A percentile compares a stretch with the other conserved stretches of the same genome.
Evolutionary conservation across 2,888 invertebrate genomes (phyloP).

Genomic region (Lepidonotus clava): DNA sequence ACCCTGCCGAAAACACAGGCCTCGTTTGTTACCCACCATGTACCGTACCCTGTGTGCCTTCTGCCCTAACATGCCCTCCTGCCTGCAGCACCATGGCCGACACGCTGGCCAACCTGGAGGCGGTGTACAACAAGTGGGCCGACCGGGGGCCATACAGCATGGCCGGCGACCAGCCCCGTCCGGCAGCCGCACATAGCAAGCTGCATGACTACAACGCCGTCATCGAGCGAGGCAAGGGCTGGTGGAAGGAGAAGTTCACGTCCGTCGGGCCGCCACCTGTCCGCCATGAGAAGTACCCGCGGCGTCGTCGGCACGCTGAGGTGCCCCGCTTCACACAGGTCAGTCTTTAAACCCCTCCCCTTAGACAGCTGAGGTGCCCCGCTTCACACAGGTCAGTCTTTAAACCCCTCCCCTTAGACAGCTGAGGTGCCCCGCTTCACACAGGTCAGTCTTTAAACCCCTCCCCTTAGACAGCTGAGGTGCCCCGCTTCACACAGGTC

Average conservation of each 20-base stretch:
- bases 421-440: neutral
- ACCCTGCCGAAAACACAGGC: too few species aligned
- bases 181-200: neutral
- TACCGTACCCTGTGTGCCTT: too few species aligned
- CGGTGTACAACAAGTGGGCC: conserved; percentile 44
- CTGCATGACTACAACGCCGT: neutral
- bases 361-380: neutral
- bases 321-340: neutral
- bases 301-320: neutral
- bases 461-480: too few species aligned
- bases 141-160: neutral
- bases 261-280: conserved; percentile 2
- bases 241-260: conserved; percentile 6
- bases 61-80: too few species aligned
- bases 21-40: too few species aligned
- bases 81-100: conserved; percentile 33
- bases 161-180: neutral
- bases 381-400: neutral
- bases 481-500: neutral
- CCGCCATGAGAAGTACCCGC: neutral
- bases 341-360: neutral
- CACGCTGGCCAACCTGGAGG: conserved; percentile 32
- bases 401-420: too few species aligned
- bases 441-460: neutral
- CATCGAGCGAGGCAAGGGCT: neutral